Base-by-base conservation (phyloP, 92 coral and sea anemone species). In the Epizoanthus ramosus region DNA sequence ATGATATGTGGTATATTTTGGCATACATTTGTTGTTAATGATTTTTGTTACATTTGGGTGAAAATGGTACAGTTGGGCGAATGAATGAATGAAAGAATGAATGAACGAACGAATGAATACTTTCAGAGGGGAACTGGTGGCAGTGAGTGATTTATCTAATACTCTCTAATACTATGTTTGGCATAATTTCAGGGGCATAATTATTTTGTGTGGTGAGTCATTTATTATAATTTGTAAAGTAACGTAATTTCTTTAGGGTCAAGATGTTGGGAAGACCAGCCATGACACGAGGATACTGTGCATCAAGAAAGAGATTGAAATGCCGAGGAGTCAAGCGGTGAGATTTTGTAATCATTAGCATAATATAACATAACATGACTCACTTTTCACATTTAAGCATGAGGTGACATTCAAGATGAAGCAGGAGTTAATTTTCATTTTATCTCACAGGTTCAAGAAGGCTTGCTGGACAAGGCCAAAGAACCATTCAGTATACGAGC, bases 401-500 rank as follows among this genome's bases (percentile, higher is more conserved):
- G 35, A 8, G 10, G 69, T 63, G 3, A 28, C 14, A 16, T 7
- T 21, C 12, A 6, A 28, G 9, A 28, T 14, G 60, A 3, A 63
- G 28, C 8, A 41, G 53, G 22, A 39, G 17, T 39, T 25, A 54
- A 65, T 1, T 47, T 24, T 65, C n/a, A 5, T 16, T 10, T 17
- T 69, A 53, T 24, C 56, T 47, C 23, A 22, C 63, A 86, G 89
- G 89, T 75, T 35, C 86, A 80, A 71, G 64, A 69, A 58, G 98
- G 99, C 18, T 76, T 76, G 25, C 79, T 97, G 19, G 98, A 97
- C 91, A 97, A 97, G 74, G 85, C 97, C 8, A 92, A 89, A 80
- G 99, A 97, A 73, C 99, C 99, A 3, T 97, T 97, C 33, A 93
- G 98, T 71, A 96, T 96, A 52, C 82, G 99, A 25, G 95, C 93